Conservation (phyloP, 2,888 invertebrate species). For the Hemaris fuciformis region DNA sequence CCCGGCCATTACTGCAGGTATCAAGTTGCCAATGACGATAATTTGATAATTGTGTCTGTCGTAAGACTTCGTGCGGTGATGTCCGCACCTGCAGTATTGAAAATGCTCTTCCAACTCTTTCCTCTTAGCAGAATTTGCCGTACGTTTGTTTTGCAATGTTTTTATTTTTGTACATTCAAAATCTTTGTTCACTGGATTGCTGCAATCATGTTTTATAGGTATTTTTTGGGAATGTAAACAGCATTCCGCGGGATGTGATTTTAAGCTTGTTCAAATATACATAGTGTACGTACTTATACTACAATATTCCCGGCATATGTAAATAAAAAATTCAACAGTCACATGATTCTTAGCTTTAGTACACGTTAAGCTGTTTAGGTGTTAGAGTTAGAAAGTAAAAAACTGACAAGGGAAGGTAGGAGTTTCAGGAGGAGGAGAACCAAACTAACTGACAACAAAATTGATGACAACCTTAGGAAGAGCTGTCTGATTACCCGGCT, state of each 20-base stretch:
- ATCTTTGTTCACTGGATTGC: background rate
- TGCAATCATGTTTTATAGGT: background rate
- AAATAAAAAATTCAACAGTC: too few species aligned
- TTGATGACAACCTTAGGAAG: too few species aligned
- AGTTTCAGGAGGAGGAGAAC: too few species aligned
- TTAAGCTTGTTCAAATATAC: too few species aligned
- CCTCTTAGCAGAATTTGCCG: background rate
- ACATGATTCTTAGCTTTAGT: too few species aligned
- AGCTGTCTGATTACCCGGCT: too few species aligned
- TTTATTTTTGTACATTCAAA: background rate
- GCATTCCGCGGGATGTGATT: background rate
- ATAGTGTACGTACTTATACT: too few species aligned
- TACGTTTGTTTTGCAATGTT: background rate
- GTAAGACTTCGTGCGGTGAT: constrained; percentile 32
- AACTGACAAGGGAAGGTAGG: too few species aligned
- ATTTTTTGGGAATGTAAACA: background rate
- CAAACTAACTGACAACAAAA: too few species aligned
- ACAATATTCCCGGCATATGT: too few species aligned
- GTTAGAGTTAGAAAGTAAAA: too few species aligned
- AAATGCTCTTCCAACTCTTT: background rate
- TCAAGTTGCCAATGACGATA: constrained; percentile 64
- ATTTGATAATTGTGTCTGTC: constrained; percentile 72
- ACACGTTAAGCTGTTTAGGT: too few species aligned
- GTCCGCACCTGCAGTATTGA: constrained; percentile 17
- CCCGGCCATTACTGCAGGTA: constrained; percentile 62